Evolutionary conservation across 2,797 vertebrate species (phyloP).

Genomic region (Carduelis carduelis): DNA sequence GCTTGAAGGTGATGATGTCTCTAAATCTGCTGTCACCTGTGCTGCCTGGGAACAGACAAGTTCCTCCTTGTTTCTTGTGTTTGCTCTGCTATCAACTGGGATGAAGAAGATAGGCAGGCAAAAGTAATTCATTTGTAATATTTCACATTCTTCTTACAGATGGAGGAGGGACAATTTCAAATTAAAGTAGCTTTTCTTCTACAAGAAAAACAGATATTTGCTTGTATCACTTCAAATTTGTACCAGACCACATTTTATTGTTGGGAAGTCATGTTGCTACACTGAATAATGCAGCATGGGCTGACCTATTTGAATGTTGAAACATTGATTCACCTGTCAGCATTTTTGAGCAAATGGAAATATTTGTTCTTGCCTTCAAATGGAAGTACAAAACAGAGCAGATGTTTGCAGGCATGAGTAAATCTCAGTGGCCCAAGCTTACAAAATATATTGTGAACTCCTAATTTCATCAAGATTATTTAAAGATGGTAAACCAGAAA

Average conservation of each 20-base stretch:
- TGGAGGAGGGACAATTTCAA: not conserved
- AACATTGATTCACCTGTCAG: conserved; percentile 21
- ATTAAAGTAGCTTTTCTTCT: not conserved
- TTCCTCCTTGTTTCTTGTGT: not conserved
- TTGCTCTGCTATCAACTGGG: not conserved
- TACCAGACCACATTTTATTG: not conserved
- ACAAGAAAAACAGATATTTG: not conserved
- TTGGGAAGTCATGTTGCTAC: conserved; percentile 7
- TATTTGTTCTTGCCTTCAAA: conserved; percentile 30
- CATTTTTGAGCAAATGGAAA: conserved; percentile 23
- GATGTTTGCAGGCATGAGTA: not conserved
- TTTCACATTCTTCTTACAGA: not conserved
- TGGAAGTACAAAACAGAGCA: conserved; percentile 6
- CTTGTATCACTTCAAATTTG: not conserved
- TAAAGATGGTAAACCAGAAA: not conserved
- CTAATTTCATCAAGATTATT: not conserved
- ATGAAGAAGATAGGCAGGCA: not conserved
- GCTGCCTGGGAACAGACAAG: not conserved
- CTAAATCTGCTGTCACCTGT: not conserved
- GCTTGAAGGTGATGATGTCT: not conserved
- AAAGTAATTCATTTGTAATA: not conserved
- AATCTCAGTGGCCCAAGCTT: not conserved
- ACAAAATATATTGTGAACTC: not conserved
- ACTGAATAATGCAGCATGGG: not conserved
- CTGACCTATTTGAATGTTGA: conserved; percentile 14